Conservation (phyloP, 2,888 invertebrate genomes). For the Tholera decimalis region DNA sequence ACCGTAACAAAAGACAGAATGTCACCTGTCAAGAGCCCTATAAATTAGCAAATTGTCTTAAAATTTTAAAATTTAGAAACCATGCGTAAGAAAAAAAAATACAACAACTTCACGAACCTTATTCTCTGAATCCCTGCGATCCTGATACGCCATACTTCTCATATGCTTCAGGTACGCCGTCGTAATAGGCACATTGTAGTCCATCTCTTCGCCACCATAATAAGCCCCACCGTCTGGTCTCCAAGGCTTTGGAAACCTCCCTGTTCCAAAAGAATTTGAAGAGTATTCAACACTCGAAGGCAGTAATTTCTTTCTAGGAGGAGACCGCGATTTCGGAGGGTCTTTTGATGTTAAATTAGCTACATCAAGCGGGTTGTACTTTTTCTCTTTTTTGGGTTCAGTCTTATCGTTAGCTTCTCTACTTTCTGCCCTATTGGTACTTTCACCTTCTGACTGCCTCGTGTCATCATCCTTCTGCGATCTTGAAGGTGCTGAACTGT, state of each 20-base stretch:
- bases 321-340: slow-evolving; percentile 89
- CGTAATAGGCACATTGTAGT: slow-evolving; percentile 97
- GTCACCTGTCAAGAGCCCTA: too few relatives aligned
- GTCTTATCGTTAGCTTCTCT: slow-evolving; percentile 78
- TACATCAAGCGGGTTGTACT: slow-evolving; percentile 92
- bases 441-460: slow-evolving; percentile 73
- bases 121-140: slow-evolving; percentile 79
- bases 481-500: slow-evolving; percentile 75
- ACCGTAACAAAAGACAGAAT: too few relatives aligned
- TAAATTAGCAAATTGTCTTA: too few relatives aligned
- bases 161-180: slow-evolving; percentile 97
- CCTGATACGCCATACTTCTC: slow-evolving; percentile 92
- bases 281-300: slow-evolving; percentile 78
- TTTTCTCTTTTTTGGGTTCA: slow-evolving; percentile 88
- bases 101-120: slow-evolving; percentile 78
- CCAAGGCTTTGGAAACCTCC: slow-evolving; percentile 92
- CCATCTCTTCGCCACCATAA: slow-evolving; percentile 91
- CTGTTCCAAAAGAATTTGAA: slow-evolving; percentile 82
- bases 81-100: not conserved
- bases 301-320: slow-evolving; percentile 89
- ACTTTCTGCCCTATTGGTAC: slow-evolving; percentile 78
- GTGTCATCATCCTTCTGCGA: slow-evolving; percentile 72
- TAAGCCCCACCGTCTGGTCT: slow-evolving; percentile 87
- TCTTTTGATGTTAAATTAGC: slow-evolving; percentile 92
- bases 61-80: not conserved